phyloP scores from a whole-genome alignment of 2,888 invertebrate species.

The Embidobia sp. region DNA sequence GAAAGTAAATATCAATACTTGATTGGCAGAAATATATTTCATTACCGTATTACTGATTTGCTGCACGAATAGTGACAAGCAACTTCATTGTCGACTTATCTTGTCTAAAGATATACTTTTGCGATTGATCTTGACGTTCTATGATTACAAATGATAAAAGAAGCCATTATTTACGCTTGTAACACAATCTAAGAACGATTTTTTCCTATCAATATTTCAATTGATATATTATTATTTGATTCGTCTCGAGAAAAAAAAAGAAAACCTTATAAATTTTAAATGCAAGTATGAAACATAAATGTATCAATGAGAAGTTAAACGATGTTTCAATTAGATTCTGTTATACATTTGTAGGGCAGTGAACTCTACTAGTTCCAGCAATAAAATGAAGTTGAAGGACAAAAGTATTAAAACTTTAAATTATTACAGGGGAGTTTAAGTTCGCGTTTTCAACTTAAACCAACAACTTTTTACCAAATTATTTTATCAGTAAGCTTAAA shows the following conservation, averaged over 20 bases:
- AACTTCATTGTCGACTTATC: constrained; percentile 23
- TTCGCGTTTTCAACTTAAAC: constrained; percentile 4
- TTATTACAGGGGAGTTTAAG: constrained; percentile 4
- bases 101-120: constrained; percentile 8
- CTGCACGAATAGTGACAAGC: constrained; percentile 19
- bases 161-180: too few relatives aligned
- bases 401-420: constrained; percentile 4
- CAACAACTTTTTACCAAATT: constrained; percentile 18
- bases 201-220: too few relatives aligned
- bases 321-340: neutral
- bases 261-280: too few relatives aligned
- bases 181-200: too few relatives aligned
- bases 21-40: constrained; percentile 23
- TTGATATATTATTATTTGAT: neutral
- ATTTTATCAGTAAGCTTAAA: neutral
- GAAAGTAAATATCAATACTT: constrained; percentile 27
- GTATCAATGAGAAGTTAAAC: neutral
- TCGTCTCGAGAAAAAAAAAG: too few relatives aligned
- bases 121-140: constrained; percentile 11
- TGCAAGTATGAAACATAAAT: neutral
- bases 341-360: neutral
- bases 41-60: constrained; percentile 20
- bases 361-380: constrained; percentile 4
- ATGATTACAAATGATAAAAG: neutral
- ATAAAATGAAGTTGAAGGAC: constrained; percentile 12